These are phyloP conservation scores for Okamejei kenojei DNA, from an alignment of 2,797 vertebrate species.

Conservation along the genomic window DNA sequence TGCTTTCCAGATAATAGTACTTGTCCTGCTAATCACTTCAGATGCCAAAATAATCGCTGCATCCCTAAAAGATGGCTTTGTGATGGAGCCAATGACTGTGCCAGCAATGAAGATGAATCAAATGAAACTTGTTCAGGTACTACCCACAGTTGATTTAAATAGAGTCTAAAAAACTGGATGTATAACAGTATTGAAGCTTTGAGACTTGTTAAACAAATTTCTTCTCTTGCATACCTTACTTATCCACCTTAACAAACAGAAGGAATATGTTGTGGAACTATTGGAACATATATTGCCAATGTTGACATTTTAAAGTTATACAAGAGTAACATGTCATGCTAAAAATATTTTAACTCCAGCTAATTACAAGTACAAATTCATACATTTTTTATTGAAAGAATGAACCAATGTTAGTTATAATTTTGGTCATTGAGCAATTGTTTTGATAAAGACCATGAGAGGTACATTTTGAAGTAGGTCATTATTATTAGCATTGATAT, in stretches of 20 bases:
- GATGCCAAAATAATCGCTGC: conserved; percentile 88
- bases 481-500: background rate
- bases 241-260: background rate
- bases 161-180: background rate
- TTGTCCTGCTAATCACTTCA: conserved; percentile 85
- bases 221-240: background rate
- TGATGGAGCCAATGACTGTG: conserved; percentile 88
- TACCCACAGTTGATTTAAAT: background rate
- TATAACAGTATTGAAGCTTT: background rate
- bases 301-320: background rate
- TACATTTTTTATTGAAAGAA: background rate
- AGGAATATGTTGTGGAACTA: background rate
- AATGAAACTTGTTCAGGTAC: conserved; percentile 85
- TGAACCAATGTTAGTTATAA: background rate
- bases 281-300: background rate
- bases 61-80: conserved; percentile 94
- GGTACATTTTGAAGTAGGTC: background rate
- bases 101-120: conserved; percentile 82
- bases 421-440: background rate
- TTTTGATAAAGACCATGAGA: background rate
- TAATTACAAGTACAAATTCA: background rate
- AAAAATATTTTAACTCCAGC: background rate
- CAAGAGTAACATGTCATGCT: background rate
- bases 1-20: conserved; percentile 70
- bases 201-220: background rate